phyloP scores from a whole-genome alignment of 2,797 vertebrate genomes.

The Anisognathus igniventris region DNA sequence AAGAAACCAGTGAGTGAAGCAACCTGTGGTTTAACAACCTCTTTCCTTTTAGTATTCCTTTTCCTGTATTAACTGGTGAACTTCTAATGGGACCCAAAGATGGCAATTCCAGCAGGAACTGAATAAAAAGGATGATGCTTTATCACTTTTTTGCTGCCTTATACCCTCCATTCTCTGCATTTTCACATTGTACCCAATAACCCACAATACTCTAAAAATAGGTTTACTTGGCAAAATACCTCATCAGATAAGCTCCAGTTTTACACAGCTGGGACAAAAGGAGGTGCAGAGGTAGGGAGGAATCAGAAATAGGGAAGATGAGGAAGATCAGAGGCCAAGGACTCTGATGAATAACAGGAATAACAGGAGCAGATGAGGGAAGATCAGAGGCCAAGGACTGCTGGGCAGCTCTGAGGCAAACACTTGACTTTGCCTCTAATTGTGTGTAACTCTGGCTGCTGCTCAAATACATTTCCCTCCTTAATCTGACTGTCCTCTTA shows the following conservation, averaged over 20 bases:
- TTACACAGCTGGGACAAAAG: background rate
- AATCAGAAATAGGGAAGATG: background rate
- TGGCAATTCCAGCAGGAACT: background rate
- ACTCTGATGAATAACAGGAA: background rate
- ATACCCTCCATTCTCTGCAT: background rate
- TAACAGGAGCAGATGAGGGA: background rate
- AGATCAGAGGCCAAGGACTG: background rate
- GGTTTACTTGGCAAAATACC: background rate
- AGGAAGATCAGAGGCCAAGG: background rate
- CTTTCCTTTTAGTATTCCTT: background rate
- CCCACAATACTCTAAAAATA: conserved; percentile 13
- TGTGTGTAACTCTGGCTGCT: background rate
- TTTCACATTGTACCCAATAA: background rate
- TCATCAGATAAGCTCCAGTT: background rate
- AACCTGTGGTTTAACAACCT: background rate
- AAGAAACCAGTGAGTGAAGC: background rate
- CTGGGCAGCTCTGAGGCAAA: background rate
- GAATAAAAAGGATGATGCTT: background rate
- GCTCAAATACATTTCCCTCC: background rate
- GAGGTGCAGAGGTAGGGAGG: background rate
- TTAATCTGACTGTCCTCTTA: background rate
- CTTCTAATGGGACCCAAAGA: background rate
- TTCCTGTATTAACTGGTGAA: background rate
- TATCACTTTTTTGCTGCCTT: background rate
- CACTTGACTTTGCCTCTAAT: background rate